Percentiles rank a stretch among this genome's conserved stretches.
Evolutionary conservation across 2,888 invertebrate genomes (phyloP).

Genomic region (Chymomyza caudatula): DNA sequence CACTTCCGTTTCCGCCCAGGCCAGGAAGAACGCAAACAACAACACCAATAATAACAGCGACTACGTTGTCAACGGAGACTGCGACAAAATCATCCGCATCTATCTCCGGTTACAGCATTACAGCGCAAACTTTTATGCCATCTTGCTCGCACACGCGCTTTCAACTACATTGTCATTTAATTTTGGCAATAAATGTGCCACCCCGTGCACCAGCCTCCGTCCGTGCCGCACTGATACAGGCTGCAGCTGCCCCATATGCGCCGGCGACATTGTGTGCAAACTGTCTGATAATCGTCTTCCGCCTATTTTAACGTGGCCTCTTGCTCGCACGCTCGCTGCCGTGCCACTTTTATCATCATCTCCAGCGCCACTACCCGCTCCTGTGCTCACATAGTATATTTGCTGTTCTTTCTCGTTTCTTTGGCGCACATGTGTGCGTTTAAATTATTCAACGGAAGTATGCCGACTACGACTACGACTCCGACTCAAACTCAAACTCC

Average conservation of each 20-base stretch:
- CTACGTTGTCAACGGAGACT: neutral
- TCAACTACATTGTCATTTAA: conserved; percentile 74
- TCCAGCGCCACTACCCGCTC: neutral
- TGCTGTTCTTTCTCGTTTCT: neutral
- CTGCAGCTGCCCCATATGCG: neutral
- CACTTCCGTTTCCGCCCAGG: conserved; percentile 28
- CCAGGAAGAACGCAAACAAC: neutral
- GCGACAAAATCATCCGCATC: conserved; percentile 32
- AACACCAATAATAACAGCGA: neutral
- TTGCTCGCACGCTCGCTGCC: neutral
- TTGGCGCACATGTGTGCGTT: conserved; percentile 59
- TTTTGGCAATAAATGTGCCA: conserved; percentile 72
- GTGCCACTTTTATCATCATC: neutral
- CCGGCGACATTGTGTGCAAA: conserved; percentile 68
- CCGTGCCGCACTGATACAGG: neutral
- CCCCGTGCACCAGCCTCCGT: conserved; percentile 1
- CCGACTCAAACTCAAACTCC: conserved; percentile 4
- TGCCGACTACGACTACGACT: conserved; percentile 25
- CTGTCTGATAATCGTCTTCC: conserved; percentile 74
- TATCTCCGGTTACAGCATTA: conserved; percentile 35
- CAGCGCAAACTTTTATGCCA: conserved; percentile 21
- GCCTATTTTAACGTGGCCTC: conserved; percentile 65
- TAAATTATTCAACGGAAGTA: conserved; percentile 69
- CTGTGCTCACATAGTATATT: neutral
- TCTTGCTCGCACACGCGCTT: conserved; percentile 32